Evolutionary conservation across 2,113 vertebrate species (phyloP), one percentile per base, ranked within the genome.

Genomic region (Seriola dumerili): DNA sequence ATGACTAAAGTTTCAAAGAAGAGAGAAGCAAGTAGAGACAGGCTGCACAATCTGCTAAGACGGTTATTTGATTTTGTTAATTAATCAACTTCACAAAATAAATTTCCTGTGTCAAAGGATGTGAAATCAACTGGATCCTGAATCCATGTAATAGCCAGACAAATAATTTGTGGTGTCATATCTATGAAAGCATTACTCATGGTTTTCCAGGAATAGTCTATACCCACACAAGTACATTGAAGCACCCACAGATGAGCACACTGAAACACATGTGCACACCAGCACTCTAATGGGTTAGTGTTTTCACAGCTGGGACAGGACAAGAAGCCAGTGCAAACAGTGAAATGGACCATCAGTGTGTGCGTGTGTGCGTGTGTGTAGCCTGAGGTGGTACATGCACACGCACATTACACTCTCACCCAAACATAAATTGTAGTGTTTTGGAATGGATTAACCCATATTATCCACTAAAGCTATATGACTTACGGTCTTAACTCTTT

Each of bases 301-400:
- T 93, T 94, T 91, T 89, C 70, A 92, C 92, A 93, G 91, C 92
- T 94, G 92, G 80, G 73, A 91, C 58, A 57, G 59, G 86, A 87
- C 76, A 80, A 88, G 84, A 87, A 86, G 82, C 87, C 72, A 85
- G 73, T 42, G 61, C 83, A 92, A 89, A 91, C 86, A 85, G 58
- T 61, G 86, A 84, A 88, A 83, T 2, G 64, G 71, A 78, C 81
- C 76, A 78, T 91, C 74, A 50, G 72, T 48, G 67, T 54, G 81
- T 69, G 55, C 38, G 54, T 71, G 38, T 69, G 73, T 44, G 72
- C 54, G 46, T 55, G 36, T 61, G 54, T 68, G 73, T 59, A 62
- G 74, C 78, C 78, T 42, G 54, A 55, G 32, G 70, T 75, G 72
- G 63, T 71, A 52, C 77, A 82, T 16, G 52, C 78, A 73, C 50